A percentile compares a stretch with the other conserved stretches of the same genome.
Conservation (phyloP, 2,113 vertebrate genomes). For the Ictalurus punctatus region DNA sequence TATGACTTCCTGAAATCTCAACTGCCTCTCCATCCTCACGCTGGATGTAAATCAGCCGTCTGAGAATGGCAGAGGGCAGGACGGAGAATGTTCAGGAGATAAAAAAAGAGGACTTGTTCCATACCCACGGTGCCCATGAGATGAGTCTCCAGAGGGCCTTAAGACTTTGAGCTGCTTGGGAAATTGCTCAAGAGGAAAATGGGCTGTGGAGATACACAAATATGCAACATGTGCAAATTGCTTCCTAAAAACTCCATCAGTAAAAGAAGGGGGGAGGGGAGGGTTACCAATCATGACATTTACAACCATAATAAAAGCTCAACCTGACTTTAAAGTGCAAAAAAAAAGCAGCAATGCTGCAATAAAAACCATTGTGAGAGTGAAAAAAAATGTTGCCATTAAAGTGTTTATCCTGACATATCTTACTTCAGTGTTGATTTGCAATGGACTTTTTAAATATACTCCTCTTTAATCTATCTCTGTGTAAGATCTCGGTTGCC, state of each 20-base stretch:
- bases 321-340: constrained; percentile 28
- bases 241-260: constrained; percentile 70
- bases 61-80: constrained; percentile 83
- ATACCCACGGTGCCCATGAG: constrained; percentile 81
- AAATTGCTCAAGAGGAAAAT: constrained; percentile 75
- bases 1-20: constrained; percentile 78
- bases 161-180: constrained; percentile 81
- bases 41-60: constrained; percentile 81
- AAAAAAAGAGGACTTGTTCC: constrained; percentile 73
- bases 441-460: constrained; percentile 41
- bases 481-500: constrained; percentile 45
- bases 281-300: constrained; percentile 52
- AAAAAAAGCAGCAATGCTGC: constrained; percentile 20
- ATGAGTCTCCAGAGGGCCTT: constrained; percentile 82
- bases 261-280: constrained; percentile 31
- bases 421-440: constrained; percentile 35
- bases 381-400: constrained; percentile 12
- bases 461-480: constrained; percentile 41
- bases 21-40: constrained; percentile 72
- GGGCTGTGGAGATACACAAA: constrained; percentile 71
- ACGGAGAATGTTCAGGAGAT: constrained; percentile 76
- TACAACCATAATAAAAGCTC: constrained; percentile 53
- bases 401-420: neutral
- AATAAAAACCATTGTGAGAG: constrained; percentile 8
- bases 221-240: constrained; percentile 64